These are phyloP conservation scores for Cephus nigrinus DNA, from an alignment of 2,888 invertebrate genomes.

Conservation along the genomic window DNA sequence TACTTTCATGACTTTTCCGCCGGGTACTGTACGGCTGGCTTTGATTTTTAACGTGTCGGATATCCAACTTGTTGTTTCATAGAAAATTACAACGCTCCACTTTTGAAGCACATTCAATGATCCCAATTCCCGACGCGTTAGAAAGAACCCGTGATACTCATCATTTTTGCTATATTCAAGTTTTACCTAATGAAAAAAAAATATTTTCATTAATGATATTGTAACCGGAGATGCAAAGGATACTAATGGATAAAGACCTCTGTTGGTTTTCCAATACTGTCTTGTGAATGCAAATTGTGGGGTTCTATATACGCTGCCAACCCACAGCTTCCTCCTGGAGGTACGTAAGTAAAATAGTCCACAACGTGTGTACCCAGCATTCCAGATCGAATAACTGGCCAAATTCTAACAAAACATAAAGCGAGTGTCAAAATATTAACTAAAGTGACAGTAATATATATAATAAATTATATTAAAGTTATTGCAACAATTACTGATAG, in stretches of 20 bases:
- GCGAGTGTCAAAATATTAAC: not conserved
- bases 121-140: constrained; percentile 50
- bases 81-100: constrained; percentile 54
- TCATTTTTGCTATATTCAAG: constrained; percentile 45
- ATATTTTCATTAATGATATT: constrained; percentile 8
- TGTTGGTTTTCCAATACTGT: constrained; percentile 23
- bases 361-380: constrained; percentile 54
- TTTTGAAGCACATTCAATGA: constrained; percentile 49
- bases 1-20: constrained; percentile 55
- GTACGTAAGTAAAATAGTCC: constrained; percentile 59
- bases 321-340: constrained; percentile 59
- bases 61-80: constrained; percentile 53
- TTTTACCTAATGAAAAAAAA: constrained; percentile 39
- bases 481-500: constrained; percentile 48
- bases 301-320: constrained; percentile 54
- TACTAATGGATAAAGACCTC: constrained; percentile 42
- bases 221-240: not conserved
- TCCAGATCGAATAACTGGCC: constrained; percentile 50
- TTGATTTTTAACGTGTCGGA: constrained; percentile 55
- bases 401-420: constrained; percentile 41
- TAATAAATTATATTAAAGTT: not conserved
- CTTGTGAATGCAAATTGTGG: constrained; percentile 34
- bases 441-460: not conserved
- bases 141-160: constrained; percentile 46
- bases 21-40: constrained; percentile 49